Conservation (phyloP, 1,140 invertebrate genomes). For the Drosophila subobscura region DNA sequence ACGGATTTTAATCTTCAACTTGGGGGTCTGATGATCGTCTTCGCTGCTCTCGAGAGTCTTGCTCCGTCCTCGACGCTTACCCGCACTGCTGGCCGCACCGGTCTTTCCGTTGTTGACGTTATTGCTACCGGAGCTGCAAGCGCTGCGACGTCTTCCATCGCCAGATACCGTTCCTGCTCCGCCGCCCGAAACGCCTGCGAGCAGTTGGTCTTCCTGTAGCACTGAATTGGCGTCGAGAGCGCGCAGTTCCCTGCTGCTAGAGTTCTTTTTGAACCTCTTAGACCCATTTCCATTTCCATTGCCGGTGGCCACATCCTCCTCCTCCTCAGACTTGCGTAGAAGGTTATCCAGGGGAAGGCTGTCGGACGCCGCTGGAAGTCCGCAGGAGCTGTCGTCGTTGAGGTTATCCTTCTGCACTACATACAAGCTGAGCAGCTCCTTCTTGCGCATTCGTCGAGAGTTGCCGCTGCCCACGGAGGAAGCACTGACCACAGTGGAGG, state of each 20-base stretch:
- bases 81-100: constrained; percentile 72
- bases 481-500: constrained; percentile 57
- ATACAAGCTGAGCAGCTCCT: constrained; percentile 92
- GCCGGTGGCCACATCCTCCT: constrained; percentile 84
- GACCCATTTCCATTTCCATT: constrained; percentile 85
- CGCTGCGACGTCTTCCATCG: constrained; percentile 84
- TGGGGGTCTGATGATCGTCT: constrained; percentile 85
- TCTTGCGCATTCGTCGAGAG: constrained; percentile 93
- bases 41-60: constrained; percentile 84
- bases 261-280: constrained; percentile 84
- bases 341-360: constrained; percentile 58
- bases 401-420: constrained; percentile 93
- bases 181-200: constrained; percentile 83
- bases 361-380: constrained; percentile 81
- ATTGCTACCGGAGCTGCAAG: constrained; percentile 83
- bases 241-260: constrained; percentile 84
- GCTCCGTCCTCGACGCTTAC: constrained; percentile 74
- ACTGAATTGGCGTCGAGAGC: constrained; percentile 67
- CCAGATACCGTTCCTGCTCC: constrained; percentile 22
- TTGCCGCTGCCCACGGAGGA: constrained; percentile 77
- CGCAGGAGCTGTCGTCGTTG: constrained; percentile 88
- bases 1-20: constrained; percentile 93
- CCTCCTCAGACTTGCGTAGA: constrained; percentile 64
- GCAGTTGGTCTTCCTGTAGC: constrained; percentile 47
- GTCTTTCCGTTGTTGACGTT: constrained; percentile 73